phyloP scores from a whole-genome alignment of 2,797 vertebrate genomes.

The Macroramphosus scolopax region DNA sequence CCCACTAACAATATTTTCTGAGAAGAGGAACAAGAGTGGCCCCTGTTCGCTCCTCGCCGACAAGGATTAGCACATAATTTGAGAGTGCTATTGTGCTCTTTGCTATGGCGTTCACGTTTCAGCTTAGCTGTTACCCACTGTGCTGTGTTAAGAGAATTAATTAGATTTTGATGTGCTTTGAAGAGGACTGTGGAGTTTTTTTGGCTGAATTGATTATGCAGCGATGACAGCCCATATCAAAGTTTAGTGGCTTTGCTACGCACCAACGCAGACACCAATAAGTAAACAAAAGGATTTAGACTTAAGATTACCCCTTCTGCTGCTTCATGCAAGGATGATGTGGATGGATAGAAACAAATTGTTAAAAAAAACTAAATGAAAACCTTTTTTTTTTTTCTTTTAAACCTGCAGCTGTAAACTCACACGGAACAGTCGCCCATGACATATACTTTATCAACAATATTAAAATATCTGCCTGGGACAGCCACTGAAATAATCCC shows the following conservation, averaged over 20 bases:
- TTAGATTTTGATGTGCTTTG: conserved; percentile 66
- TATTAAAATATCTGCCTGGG: no score
- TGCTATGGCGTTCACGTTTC: conserved; percentile 50
- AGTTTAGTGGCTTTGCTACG: conserved; percentile 55
- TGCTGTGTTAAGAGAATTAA: conserved; percentile 57
- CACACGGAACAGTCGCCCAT: not conserved
- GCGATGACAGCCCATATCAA: conserved; percentile 53
- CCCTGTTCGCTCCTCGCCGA: not conserved
- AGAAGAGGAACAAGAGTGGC: conserved; percentile 29
- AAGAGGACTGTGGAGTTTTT: conserved; percentile 49
- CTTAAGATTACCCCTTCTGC: conserved; percentile 33
- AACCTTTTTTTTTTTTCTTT: no score
- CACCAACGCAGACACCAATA: conserved; percentile 33
- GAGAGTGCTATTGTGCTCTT: conserved; percentile 24
- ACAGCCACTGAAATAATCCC: no score
- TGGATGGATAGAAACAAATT: conserved; percentile 7
- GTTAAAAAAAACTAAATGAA: no score
- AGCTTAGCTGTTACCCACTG: conserved; percentile 42
- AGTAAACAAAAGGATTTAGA: conserved; percentile 59
- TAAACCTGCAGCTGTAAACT: no score
- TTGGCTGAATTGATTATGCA: conserved; percentile 56
- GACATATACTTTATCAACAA: conserved; percentile 2
- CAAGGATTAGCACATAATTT: conserved; percentile 30
- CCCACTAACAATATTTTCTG: conserved; percentile 32
- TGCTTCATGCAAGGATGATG: conserved; percentile 3